Evolutionary conservation across 2,113 vertebrate species (phyloP).

Genomic region (Eubucco bourcierii): DNA sequence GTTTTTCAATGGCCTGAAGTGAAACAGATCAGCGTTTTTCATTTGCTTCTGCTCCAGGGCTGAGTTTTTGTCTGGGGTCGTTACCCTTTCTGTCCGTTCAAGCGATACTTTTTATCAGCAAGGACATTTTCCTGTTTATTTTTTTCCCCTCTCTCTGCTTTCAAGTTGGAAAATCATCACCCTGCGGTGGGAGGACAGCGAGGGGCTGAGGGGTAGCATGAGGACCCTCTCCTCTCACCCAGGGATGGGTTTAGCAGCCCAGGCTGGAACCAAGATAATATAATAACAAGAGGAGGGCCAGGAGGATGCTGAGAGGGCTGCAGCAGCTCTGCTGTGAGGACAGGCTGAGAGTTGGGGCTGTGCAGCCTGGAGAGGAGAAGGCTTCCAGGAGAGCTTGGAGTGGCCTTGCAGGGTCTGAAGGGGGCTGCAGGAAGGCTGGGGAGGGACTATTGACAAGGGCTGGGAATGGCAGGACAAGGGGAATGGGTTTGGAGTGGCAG

Average conservation of each 20-base stretch:
- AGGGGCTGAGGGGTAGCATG: fast-evolving
- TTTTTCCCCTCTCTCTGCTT: fast-evolving
- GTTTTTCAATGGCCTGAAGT: background rate
- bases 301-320: too few relatives aligned
- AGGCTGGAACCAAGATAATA: fast-evolving
- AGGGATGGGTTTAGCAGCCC: fast-evolving
- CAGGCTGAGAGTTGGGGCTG: too few relatives aligned
- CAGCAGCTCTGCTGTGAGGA: too few relatives aligned
- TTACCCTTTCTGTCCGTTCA: background rate
- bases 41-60: background rate
- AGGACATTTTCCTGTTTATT: background rate
- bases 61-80: background rate
- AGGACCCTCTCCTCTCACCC: background rate
- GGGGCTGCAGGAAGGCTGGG: too few relatives aligned
- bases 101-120: background rate
- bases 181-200: background rate
- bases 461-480: too few relatives aligned
- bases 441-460: too few relatives aligned
- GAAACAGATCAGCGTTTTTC: background rate
- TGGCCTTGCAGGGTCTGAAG: too few relatives aligned
- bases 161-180: background rate
- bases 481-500: too few relatives aligned
- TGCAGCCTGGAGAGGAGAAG: too few relatives aligned
- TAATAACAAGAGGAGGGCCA: too few relatives aligned
- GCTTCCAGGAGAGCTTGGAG: too few relatives aligned